Base-by-base conservation (phyloP, 2,113 vertebrate species). In the Eonycteris spelaea region DNA sequence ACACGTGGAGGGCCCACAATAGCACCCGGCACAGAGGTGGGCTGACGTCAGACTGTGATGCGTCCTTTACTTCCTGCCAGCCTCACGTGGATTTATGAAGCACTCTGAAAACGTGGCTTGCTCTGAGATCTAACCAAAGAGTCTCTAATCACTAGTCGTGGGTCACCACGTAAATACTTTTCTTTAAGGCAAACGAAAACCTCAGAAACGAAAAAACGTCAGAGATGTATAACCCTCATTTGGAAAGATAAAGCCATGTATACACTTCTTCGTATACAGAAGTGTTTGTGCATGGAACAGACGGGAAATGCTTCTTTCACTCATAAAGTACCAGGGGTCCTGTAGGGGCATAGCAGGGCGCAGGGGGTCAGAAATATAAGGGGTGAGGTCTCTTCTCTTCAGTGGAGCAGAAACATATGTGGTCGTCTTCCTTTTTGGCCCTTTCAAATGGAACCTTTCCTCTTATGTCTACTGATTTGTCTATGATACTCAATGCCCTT, bases 1-100 rank as follows among this genome's bases (percentile, higher is more conserved):
- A 8, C 28, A 19, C 1, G 2, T 2, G 45, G 68, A 26, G 43
- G 63, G 40, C 45, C 53, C 16, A 1, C 14, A 1, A 0, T 2
- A 0, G 73, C 74, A 5, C 38, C 53, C 0, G 61, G 85, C 16
- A 7, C 1, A 2, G 53, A 30, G 63, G 7, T 10, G 26, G 14
- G 12, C 77, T 57, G 4, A 73, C 0, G 1, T 0, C 40, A 0
- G 1, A 16, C 24, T 15, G 3, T 4, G 4, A 75, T 30, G 65
- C 12, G 6, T 35, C 33, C 33, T 53, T 38, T 38, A 84, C 40
- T 57, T 45, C 30, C 68, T n/a, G 28, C 18, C 26, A 53, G 67
- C 12, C 38, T 68, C 40, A 3, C 16, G 28, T 13, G 22, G 85
- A 5, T 88, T 30, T 70, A 18, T 73, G 40, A 6, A 24, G 89